phyloP scores from a whole-genome alignment of 2,797 vertebrate genomes.

The Sternarchorhynchus goeldii region DNA sequence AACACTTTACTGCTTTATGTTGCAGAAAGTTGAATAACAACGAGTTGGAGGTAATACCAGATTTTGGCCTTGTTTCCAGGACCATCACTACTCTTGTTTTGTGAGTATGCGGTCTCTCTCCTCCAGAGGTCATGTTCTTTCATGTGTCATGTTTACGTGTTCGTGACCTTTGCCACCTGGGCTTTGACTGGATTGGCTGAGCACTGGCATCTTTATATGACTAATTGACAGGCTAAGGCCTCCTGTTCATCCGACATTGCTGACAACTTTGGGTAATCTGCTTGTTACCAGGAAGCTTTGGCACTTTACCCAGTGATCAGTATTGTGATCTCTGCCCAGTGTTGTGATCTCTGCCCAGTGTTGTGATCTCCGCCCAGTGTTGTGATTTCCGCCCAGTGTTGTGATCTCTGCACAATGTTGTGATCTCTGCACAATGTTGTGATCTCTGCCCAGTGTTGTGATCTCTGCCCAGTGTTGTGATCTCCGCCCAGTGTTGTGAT shows the following conservation, averaged over 20 bases:
- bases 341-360: too few relatives aligned
- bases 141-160: background rate
- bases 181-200: background rate
- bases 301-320: background rate
- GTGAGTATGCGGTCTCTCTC: conserved; percentile 78
- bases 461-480: too few relatives aligned
- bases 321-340: background rate
- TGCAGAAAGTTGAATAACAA: conserved; percentile 92
- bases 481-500: too few relatives aligned
- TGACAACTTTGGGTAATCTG: too few relatives aligned
- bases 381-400: background rate
- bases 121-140: background rate
- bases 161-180: background rate
- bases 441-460: background rate
- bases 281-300: too few relatives aligned
- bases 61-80: conserved; percentile 78
- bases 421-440: too few relatives aligned
- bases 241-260: background rate
- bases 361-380: background rate
- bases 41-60: conserved; percentile 84
- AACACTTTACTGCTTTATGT: conserved; percentile 32
- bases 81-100: conserved; percentile 87
- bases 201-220: background rate
- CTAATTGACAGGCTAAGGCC: background rate
- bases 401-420: too few relatives aligned